These are phyloP conservation scores for Chaetodon auriga DNA, from an alignment of 2,113 vertebrate species.

Conservation along the genomic window DNA sequence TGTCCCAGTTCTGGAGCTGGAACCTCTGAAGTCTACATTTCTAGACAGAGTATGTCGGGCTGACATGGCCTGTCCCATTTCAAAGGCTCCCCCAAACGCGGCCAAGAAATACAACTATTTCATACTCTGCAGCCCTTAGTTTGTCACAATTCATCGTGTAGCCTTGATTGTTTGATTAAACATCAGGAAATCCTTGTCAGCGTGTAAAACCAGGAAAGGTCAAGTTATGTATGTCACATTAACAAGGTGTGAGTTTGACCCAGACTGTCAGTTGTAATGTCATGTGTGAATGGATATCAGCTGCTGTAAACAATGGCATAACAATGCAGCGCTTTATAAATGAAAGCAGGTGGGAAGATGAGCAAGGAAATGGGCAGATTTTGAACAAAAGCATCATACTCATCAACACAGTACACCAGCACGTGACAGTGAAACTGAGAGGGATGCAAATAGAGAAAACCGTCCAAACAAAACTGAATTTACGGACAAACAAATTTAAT, in stretches of 20 bases:
- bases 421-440: conserved; percentile 14
- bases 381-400: conserved; percentile 27
- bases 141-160: not conserved
- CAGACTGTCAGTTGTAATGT: not conserved
- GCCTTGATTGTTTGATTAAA: not conserved
- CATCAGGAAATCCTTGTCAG: not conserved
- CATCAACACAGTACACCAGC: not conserved
- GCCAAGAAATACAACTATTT: conserved; percentile 2
- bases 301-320: conserved; percentile 8
- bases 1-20: conserved; percentile 41
- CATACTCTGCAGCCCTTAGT: not conserved
- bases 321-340: not conserved
- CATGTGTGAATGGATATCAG: not conserved
- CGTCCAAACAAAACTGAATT: conserved; percentile 17
- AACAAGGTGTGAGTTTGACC: not conserved
- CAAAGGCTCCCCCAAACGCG: not conserved
- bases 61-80: conserved; percentile 14
- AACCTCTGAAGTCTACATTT: conserved; percentile 38
- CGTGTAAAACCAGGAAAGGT: not conserved
- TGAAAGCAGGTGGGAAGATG: conserved; percentile 17
- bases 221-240: not conserved
- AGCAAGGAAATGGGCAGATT: conserved; percentile 14
- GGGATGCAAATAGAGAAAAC: conserved; percentile 18
- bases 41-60: conserved; percentile 3
- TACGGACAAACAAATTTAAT: conserved; percentile 3